A percentile compares a stretch with the other conserved stretches of the same genome.
These are phyloP conservation scores for Tragopan temminckii DNA, from an alignment of 2,797 vertebrate species.

Conservation along the genomic window DNA sequence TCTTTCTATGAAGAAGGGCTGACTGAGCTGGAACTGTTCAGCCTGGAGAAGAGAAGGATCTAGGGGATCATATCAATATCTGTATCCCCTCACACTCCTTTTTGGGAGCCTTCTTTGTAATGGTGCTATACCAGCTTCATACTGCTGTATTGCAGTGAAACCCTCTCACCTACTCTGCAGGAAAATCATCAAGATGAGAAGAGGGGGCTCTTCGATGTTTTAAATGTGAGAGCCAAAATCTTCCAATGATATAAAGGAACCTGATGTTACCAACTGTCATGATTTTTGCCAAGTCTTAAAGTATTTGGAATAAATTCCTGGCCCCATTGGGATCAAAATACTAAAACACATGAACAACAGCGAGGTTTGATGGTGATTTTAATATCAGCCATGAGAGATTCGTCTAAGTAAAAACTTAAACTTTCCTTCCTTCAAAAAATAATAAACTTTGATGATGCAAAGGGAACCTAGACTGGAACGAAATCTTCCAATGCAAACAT, in stretches of 20 bases:
- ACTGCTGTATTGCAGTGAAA: neutral
- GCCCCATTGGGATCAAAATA: neutral
- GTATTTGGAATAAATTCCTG: neutral
- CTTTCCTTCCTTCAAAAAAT: neutral
- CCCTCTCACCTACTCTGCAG: neutral
- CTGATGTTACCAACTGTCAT: neutral
- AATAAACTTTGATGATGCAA: neutral
- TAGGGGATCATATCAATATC: neutral
- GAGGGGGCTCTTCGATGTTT: neutral
- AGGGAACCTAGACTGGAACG: neutral
- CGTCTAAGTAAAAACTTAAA: accelerated
- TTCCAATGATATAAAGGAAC: neutral
- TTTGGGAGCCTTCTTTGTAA: neutral
- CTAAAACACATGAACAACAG: neutral
- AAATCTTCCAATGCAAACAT: neutral
- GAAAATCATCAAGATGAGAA: neutral
- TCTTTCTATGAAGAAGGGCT: neutral
- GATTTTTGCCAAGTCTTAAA: neutral
- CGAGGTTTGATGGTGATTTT: neutral
- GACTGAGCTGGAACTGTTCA: neutral
- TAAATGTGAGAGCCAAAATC: neutral
- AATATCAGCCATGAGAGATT: neutral
- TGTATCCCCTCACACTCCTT: neutral
- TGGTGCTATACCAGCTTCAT: neutral
- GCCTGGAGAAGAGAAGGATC: neutral